Conservation (phyloP, 2,797 vertebrate genomes). For the Sarcoramphus papa region DNA sequence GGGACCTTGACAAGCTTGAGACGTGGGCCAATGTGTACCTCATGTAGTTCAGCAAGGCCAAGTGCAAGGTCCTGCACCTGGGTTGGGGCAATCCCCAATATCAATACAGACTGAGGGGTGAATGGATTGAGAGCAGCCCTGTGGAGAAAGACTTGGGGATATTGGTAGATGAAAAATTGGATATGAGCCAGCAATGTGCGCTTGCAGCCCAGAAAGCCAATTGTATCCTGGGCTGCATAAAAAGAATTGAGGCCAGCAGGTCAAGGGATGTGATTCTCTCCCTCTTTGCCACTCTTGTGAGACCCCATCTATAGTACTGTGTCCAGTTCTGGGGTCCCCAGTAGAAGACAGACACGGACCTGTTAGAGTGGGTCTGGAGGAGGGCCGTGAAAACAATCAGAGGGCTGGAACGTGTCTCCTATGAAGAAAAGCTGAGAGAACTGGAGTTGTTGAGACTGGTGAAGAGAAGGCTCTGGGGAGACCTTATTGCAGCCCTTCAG, state of each 20-base stretch:
- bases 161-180: neutral
- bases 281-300: neutral
- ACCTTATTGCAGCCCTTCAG: neutral
- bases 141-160: neutral
- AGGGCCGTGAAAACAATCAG: neutral
- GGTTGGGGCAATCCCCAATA: neutral
- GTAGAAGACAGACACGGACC: neutral
- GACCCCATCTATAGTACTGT: neutral
- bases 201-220: neutral
- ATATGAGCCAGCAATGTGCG: accelerated
- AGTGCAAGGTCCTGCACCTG: neutral
- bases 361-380: neutral
- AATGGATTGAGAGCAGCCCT: neutral
- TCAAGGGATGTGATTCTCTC: neutral
- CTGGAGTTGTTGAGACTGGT: neutral
- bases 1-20: neutral
- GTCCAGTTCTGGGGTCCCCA: neutral
- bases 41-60: neutral
- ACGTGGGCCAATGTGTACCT: neutral
- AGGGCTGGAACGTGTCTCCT: neutral
- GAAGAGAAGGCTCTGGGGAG: neutral
- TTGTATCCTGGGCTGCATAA: neutral
- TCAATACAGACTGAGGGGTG: neutral
- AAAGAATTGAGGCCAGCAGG: neutral
- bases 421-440: neutral